Evolutionary conservation across 2,113 vertebrate species (phyloP).

Genomic region (Anser brachyrhynchus): DNA sequence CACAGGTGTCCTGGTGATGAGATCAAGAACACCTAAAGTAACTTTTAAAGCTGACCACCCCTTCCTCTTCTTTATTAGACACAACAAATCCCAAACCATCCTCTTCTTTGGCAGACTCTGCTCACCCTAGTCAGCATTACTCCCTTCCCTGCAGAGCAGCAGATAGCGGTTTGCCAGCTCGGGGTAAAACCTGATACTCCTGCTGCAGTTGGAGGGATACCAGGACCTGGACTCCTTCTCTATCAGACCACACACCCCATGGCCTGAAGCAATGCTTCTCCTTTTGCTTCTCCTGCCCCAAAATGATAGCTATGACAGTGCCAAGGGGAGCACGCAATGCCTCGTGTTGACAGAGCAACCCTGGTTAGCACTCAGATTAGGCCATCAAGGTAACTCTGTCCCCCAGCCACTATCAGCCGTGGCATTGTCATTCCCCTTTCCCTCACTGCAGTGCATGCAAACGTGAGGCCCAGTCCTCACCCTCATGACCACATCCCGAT

Average conservation of each 20-base stretch:
- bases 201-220: fast-evolving
- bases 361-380: background rate
- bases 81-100: slow-evolving; percentile 71
- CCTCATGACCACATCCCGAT: too few relatives aligned
- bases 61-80: slow-evolving; percentile 79
- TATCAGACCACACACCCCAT: background rate
- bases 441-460: too few relatives aligned
- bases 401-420: background rate
- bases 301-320: fast-evolving
- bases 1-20: slow-evolving; percentile 68
- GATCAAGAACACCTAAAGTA: slow-evolving; percentile 27
- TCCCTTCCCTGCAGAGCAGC: background rate
- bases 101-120: slow-evolving; percentile 77
- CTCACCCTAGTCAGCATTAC: slow-evolving; percentile 58
- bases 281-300: background rate
- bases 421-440: background rate
- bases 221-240: fast-evolving
- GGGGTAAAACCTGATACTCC: background rate
- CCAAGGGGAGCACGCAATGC: fast-evolving
- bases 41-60: slow-evolving; percentile 75
- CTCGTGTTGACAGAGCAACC: background rate
- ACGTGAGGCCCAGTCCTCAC: fast-evolving
- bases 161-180: background rate
- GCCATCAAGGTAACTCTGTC: background rate
- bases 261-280: background rate